A percentile compares a stretch with the other conserved stretches of the same genome.
Conservation (phyloP, 1,140 invertebrate genomes). For the Zaprionus vittiger region DNA sequence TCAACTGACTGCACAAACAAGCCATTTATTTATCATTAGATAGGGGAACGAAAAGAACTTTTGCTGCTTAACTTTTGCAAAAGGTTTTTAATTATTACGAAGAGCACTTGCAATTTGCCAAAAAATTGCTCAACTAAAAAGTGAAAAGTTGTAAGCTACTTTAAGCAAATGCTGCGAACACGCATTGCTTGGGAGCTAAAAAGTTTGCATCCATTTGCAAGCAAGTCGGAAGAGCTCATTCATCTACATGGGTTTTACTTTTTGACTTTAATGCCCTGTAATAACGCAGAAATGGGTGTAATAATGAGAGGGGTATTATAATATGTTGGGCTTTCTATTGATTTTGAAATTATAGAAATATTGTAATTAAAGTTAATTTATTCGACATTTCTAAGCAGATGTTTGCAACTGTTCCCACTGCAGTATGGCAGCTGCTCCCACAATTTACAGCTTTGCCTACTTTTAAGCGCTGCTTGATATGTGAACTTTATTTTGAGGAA, state of each 20-base stretch:
- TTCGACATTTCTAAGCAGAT: neutral
- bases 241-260: neutral
- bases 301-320: neutral
- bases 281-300: neutral
- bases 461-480: neutral
- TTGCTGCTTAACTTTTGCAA: conserved; percentile 9
- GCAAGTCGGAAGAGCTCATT: neutral
- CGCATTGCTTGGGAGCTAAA: conserved; percentile 9
- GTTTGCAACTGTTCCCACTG: neutral
- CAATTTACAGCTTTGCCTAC: neutral
- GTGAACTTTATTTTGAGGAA: neutral
- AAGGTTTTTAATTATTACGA: conserved; percentile 10
- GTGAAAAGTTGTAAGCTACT: conserved; percentile 21
- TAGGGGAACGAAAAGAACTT: neutral
- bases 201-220: conserved; percentile 16
- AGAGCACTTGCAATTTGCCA: neutral
- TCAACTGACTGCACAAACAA: conserved; percentile 7
- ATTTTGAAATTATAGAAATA: neutral
- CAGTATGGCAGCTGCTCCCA: neutral
- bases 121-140: neutral
- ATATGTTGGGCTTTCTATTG: neutral
- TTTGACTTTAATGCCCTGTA: neutral
- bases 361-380: neutral
- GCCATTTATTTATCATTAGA: conserved; percentile 28
- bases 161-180: neutral